Conservation (phyloP, 1,140 invertebrate species). For the Drosophila nigrodunni region DNA sequence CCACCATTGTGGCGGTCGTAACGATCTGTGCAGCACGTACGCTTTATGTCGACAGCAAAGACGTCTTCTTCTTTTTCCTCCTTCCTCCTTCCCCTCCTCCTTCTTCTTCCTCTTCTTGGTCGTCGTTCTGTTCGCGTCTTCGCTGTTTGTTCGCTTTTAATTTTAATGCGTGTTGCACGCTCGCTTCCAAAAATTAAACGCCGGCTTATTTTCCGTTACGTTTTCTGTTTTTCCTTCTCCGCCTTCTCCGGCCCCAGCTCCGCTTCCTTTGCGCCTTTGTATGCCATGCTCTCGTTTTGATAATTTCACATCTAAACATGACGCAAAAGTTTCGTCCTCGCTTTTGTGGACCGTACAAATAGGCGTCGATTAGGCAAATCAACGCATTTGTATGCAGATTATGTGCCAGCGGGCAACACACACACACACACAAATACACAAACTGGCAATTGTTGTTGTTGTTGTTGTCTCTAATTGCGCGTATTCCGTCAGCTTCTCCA, state of each 20-base stretch:
- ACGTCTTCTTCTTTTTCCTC: slow-evolving; percentile 25
- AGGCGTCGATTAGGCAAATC: slow-evolving; percentile 82
- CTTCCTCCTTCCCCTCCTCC: not conserved
- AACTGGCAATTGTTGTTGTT: slow-evolving; percentile 27
- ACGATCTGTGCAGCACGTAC: slow-evolving; percentile 61
- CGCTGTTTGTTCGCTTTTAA: slow-evolving; percentile 66
- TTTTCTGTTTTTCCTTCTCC: not conserved
- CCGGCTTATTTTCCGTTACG: slow-evolving; percentile 67
- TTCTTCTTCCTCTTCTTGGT: not conserved
- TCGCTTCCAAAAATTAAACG: slow-evolving; percentile 77
- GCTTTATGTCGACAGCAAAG: slow-evolving; percentile 26
- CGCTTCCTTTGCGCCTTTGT: not conserved
- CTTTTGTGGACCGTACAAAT: slow-evolving; percentile 69
- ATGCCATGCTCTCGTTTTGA: slow-evolving; percentile 19
- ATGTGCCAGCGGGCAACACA: slow-evolving; percentile 63
- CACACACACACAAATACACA: slow-evolving; percentile 7
- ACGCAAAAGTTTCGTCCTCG: slow-evolving; percentile 42
- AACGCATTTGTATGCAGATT: slow-evolving; percentile 83
- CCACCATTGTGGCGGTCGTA: slow-evolving; percentile 9
- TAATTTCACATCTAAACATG: slow-evolving; percentile 66
- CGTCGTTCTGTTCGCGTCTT: slow-evolving; percentile 14
- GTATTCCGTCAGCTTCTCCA: slow-evolving; percentile 61
- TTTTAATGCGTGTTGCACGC: slow-evolving; percentile 80
- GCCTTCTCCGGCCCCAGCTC: not conserved
- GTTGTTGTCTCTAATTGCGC: slow-evolving; percentile 69